Conservation (phyloP, 2,888 invertebrate species). For the Orthonychiurus folsomi region DNA sequence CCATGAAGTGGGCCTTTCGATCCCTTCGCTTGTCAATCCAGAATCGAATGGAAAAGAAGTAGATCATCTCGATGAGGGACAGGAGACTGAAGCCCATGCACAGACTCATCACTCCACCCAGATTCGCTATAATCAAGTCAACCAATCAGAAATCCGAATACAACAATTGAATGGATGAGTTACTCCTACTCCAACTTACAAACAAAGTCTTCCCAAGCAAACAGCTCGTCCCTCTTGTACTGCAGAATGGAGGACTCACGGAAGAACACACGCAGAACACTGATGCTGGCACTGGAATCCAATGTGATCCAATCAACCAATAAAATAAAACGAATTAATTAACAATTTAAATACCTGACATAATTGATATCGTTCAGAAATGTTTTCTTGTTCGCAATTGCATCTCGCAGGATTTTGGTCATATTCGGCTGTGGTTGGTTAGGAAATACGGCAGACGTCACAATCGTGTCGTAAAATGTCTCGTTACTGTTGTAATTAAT, state of each 20-base stretch:
- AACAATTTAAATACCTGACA: conserved; percentile 23
- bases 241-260: conserved; percentile 37
- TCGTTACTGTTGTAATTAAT: too few species aligned
- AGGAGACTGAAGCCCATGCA: conserved; percentile 36
- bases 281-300: conserved; percentile 32
- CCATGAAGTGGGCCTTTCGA: conserved; percentile 1
- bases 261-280: conserved; percentile 35
- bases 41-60: conserved; percentile 36
- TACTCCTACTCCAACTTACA: conserved; percentile 22
- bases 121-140: conserved; percentile 26
- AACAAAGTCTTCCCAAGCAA: conserved; percentile 39
- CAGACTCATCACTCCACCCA: conserved; percentile 36
- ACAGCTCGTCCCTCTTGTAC: conserved; percentile 37
- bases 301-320: not conserved
- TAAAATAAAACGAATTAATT: not conserved
- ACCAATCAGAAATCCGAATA: not conserved
- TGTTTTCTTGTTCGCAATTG: conserved; percentile 28
- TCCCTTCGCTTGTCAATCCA: conserved; percentile 22
- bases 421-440: conserved; percentile 37
- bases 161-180: not conserved
- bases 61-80: conserved; percentile 36
- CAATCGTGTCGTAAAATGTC: conserved; percentile 32
- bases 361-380: conserved; percentile 36
- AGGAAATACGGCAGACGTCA: conserved; percentile 34
- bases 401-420: conserved; percentile 38